Evolutionary conservation across 2,888 invertebrate genomes (phyloP), one percentile per base, ranked within the genome.

Genomic region (Prosopocoilus inquinatus): DNA sequence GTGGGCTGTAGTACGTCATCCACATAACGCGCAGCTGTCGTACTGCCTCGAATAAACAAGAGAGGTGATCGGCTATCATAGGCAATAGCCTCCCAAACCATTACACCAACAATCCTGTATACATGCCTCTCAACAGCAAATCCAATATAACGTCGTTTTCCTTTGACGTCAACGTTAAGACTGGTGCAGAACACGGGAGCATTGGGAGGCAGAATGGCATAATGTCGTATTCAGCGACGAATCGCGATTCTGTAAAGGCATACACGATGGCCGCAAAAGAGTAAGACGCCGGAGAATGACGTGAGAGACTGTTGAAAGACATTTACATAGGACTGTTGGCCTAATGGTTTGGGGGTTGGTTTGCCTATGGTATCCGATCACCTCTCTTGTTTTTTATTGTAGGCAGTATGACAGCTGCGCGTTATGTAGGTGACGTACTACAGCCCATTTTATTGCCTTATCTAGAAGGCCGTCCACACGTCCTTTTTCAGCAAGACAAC

Each of bases 201-300:
- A 36, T 15, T 48, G 48, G 48, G 16, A 35, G 36, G 16, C 7
- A 15, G 48, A 35, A 16, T 48, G 48, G 20, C 15, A 48, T 12
- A 48, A 38, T 9, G 15, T 48, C 16, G 9, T 48, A 9, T 41
- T 50, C 43, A 41, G 50, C 12, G 43, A 50, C 43, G 20, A 50
- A 50, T 50, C 50, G n/a, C n/a, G 50, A 50, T 50, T 39, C 20
- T 41, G 50, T 32, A 1, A 41, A 28, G 39, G 32, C 13, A 41
- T 50, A 41, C 13, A 39, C 36, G 48, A 35, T 34, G 13, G 16
- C 16, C 16, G 16, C n/a, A n/a, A n/a, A 12, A n/a, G 16, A 16
- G 16, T 2, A 16, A 3, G 16, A 2, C 3, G 16, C 16, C 16
- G 9, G 47, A 2, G 38, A 36, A 3, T 3, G 36, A 20, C 46